Evolutionary conservation across 2,888 invertebrate genomes (phyloP).

Genomic region (Andrena bucephala): DNA sequence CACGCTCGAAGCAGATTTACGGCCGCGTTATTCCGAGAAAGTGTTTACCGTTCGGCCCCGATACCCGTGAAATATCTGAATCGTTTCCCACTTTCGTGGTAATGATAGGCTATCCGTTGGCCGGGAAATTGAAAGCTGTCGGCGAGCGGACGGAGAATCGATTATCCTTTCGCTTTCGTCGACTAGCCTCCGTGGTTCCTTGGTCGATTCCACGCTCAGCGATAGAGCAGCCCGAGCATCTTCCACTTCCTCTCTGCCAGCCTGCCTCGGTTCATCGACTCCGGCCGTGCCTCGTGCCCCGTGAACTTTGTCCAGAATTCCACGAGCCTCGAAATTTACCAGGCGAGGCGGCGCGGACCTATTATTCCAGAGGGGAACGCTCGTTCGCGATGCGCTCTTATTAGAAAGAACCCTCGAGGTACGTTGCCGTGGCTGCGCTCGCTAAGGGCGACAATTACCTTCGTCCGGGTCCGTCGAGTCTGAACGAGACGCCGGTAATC

Average conservation of each 20-base stretch:
- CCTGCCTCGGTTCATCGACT: neutral
- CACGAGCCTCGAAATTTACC: conserved; percentile 21
- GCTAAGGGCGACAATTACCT: conserved; percentile 69
- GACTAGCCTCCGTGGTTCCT: neutral
- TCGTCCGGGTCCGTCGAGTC: conserved; percentile 64
- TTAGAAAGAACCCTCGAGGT: conserved; percentile 60
- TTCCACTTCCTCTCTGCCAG: too few relatives aligned
- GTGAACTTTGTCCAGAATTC: neutral
- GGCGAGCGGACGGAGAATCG: conserved; percentile 22
- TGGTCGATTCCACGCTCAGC: neutral
- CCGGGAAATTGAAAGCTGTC: conserved; percentile 45
- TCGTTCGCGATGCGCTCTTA: conserved; percentile 50
- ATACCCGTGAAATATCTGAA: conserved; percentile 29
- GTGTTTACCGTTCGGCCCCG: conserved; percentile 23
- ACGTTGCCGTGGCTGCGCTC: conserved; percentile 28
- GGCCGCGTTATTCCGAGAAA: conserved; percentile 17
- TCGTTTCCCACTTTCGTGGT: conserved; percentile 33
- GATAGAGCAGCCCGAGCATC: neutral
- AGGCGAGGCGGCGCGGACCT: neutral
- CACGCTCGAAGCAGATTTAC: conserved; percentile 22
- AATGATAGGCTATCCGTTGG: conserved; percentile 26
- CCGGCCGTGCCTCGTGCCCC: too few relatives aligned
- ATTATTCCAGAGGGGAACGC: conserved; percentile 28
- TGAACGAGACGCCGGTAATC: conserved; percentile 66
- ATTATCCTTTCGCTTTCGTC: conserved; percentile 36